A percentile compares a stretch with the other conserved stretches of the same genome.
Conservation (phyloP, 2,888 invertebrate genomes). For the Uropetala carovei region DNA sequence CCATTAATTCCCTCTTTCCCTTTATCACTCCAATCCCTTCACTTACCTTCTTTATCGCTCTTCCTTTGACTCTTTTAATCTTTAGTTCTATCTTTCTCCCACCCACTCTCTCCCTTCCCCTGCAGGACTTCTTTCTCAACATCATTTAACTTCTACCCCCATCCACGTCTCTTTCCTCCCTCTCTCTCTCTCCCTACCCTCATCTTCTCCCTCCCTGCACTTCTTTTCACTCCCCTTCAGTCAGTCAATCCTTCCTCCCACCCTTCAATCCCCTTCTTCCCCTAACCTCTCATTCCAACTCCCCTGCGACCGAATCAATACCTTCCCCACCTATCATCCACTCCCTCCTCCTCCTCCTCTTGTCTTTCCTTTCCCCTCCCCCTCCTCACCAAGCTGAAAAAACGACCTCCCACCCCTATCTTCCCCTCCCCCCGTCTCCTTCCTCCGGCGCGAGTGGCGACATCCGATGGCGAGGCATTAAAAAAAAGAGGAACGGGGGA, state of each 20-base stretch:
- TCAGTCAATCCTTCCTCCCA: not conserved
- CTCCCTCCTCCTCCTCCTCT: not conserved
- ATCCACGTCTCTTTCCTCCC: not conserved
- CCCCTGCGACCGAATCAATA: constrained; percentile 40
- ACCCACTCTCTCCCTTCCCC: not conserved
- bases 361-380: constrained; percentile 67
- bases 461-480: constrained; percentile 59
- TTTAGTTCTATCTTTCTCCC: not conserved
- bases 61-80: not conserved
- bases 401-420: not conserved
- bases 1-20: constrained; percentile 16
- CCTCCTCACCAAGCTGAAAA: constrained; percentile 68
- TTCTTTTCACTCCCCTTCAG: not conserved
- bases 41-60: not conserved
- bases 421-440: constrained; percentile 59
- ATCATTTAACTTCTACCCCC: not conserved
- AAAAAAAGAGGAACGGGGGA: not conserved
- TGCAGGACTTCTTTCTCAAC: constrained; percentile 9
- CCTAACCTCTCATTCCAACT: not conserved
- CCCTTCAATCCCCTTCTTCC: not conserved
- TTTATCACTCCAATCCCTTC: not conserved
- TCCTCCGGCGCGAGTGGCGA: constrained; percentile 66
- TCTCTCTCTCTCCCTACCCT: not conserved
- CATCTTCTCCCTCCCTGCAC: not conserved
- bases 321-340: not conserved